A percentile compares a stretch with the other conserved stretches of the same genome.
Conservation (phyloP, 2,797 vertebrate species). For the Spinus pinus region DNA sequence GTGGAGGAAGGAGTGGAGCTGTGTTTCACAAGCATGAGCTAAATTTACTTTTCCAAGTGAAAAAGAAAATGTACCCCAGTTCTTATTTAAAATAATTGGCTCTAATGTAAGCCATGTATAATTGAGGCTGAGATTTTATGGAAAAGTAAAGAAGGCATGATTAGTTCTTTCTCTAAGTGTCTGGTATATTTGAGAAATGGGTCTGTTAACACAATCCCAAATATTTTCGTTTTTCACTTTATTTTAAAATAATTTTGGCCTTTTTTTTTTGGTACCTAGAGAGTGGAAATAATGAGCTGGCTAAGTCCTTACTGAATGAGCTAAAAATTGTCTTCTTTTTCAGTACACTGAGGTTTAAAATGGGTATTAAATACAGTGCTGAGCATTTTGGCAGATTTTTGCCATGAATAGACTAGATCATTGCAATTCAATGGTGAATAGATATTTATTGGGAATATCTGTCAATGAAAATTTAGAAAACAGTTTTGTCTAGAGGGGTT, state of each 20-base stretch:
- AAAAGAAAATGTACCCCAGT: not conserved
- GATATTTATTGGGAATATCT: not conserved
- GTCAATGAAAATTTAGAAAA: not conserved
- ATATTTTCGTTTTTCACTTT: not conserved
- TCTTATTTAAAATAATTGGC: not conserved
- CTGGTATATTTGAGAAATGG: not conserved
- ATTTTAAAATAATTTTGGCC: not conserved
- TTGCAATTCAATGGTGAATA: not conserved
- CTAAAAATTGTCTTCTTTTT: not conserved
- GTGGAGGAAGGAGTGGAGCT: not conserved
- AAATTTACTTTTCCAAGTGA: not conserved
- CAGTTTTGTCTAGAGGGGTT: accelerated
- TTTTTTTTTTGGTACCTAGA: not conserved
- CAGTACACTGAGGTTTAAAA: not conserved
- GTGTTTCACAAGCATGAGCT: not conserved
- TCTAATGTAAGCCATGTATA: not conserved
- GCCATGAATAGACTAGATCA: not conserved
- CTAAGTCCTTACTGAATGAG: not conserved
- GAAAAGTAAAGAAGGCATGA: not conserved
- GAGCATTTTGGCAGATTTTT: not conserved
- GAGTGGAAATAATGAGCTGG: not conserved
- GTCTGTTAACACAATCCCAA: not conserved
- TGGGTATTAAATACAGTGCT: not conserved
- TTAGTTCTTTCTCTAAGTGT: not conserved
- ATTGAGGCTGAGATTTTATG: not conserved